phyloP scores from a whole-genome alignment of 2,113 vertebrate genomes.

The Pontoporia blainvillei region DNA sequence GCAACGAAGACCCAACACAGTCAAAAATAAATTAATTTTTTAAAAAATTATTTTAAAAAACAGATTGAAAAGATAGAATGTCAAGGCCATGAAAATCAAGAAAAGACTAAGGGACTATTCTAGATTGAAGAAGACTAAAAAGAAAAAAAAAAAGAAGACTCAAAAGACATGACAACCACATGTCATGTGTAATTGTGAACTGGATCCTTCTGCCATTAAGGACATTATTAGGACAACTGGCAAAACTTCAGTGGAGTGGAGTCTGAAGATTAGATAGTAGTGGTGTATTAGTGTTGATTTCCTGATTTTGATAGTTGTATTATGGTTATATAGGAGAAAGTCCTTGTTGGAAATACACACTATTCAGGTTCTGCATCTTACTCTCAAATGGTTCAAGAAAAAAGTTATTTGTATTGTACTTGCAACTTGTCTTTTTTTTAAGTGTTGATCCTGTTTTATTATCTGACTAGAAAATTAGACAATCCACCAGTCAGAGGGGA shows the following conservation, averaged over 20 bases:
- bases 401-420: not conserved
- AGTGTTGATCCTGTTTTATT: not conserved
- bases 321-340: not conserved
- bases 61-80: not conserved
- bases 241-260: not conserved
- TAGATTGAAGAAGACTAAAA: conserved; percentile 1
- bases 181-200: not conserved
- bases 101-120: conserved; percentile 10
- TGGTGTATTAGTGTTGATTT: not conserved
- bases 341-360: not conserved
- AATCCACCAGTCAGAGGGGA: not conserved
- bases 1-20: too few species aligned
- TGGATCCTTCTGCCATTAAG: not conserved
- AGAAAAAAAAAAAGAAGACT: not conserved
- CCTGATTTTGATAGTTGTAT: conserved; percentile 16
- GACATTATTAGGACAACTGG: not conserved
- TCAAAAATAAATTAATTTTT: too few species aligned
- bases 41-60: too few species aligned
- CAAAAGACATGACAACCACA: not conserved
- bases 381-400: not conserved
- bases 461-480: not conserved
- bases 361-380: not conserved
- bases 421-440: not conserved
- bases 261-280: not conserved
- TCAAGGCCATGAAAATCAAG: conserved; percentile 16